These are phyloP conservation scores for Ciona savignyi DNA, from an alignment of 23 tunicate genomes.

Conservation along the genomic window DNA sequence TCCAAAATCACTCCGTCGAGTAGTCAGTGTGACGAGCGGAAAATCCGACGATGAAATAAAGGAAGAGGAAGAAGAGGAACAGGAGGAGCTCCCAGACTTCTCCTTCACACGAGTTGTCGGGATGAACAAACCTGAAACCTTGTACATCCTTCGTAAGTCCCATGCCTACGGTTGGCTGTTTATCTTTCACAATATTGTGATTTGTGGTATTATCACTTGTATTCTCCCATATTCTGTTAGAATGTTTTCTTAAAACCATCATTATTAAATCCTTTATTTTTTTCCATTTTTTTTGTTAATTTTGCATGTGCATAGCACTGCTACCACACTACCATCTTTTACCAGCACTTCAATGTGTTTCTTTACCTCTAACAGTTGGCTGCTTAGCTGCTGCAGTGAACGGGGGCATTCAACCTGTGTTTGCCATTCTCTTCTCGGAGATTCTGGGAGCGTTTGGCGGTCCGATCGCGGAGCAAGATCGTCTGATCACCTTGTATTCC, in stretches of 20 bases:
- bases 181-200: no score
- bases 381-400: constrained; percentile 85
- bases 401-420: constrained; percentile 85
- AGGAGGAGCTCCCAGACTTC: constrained; percentile 73
- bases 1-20: constrained; percentile 28
- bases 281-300: no score
- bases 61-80: constrained; percentile 49
- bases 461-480: constrained; percentile 20
- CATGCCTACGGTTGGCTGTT: neutral
- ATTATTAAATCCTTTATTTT: no score
- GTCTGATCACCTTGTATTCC: constrained; percentile 32
- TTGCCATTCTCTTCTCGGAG: constrained; percentile 82
- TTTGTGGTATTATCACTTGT: no score
- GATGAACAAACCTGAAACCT: constrained; percentile 66
- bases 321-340: no score
- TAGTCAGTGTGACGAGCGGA: constrained; percentile 32
- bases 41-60: constrained; percentile 15
- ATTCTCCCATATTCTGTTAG: no score
- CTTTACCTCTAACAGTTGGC: no score
- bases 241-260: no score
- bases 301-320: no score
- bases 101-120: constrained; percentile 45
- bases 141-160: constrained; percentile 72
- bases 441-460: constrained; percentile 50
- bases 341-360: no score